Base-by-base conservation (phyloP, 2,888 invertebrate genomes). In the Thyatira batis region DNA sequence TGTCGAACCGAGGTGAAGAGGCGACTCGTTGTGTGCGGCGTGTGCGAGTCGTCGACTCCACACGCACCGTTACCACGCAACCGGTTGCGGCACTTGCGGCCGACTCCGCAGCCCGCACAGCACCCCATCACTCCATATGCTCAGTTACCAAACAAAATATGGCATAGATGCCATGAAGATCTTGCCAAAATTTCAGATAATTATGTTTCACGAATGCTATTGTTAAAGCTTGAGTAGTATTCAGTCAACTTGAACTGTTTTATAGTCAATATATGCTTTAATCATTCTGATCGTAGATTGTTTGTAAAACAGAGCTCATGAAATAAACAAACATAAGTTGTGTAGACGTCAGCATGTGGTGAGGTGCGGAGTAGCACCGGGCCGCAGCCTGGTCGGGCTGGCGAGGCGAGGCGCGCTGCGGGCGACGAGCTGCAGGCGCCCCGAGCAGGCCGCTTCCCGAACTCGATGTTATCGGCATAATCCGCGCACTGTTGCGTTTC, bases 401-500 rank as follows among this genome's bases (percentile, higher is more conserved):
- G 23, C 23, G 3, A 3, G 23, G 23, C 23, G 43, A 6, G n/a
- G 23, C 23, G 45, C 25, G 17, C 13, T 13, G 25, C 13, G 23
- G 21, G 11, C 43, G 17, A 43, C 58, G 54, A 58, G 57, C 57
- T 65, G 58, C 55, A 57, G 51, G 55, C 48, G 54, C 57, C 52
- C 56, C 61, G 60, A 57, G 60, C 67, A 58, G 60, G 67, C 58
- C 63, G 65, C 61, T 67, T 66, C 61, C 69, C 69, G 61, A 63
- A 62, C 62, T 61, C 60, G 69, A 67, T 69, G 56, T 44, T 57
- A 61, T 57, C 60, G 53, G 58, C 55, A 54, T 58, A 55, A 69
- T 73, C 73, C 74, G 76, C 76, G 79, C 77, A 66, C 74, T 65
- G 74, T 60, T 78, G 78, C 78, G 76, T 76, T 80, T 73, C 73